These are phyloP conservation scores for Sycophaga agraensis DNA, from an alignment of 1,140 invertebrate species.

Conservation along the genomic window DNA sequence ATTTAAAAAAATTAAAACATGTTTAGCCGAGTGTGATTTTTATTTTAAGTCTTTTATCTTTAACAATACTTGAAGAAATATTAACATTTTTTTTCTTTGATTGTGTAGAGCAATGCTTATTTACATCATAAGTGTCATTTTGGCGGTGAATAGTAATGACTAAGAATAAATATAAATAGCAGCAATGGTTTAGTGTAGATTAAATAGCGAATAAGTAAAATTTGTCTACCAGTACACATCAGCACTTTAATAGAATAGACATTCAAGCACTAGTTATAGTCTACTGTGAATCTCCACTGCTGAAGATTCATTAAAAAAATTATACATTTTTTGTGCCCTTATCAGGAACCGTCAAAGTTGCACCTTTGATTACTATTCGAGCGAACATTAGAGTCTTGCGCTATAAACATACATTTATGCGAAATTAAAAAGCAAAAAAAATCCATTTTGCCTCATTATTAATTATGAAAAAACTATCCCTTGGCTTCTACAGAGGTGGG, in stretches of 20 bases:
- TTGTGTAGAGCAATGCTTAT: background rate
- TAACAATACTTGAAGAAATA: background rate
- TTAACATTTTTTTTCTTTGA: slow-evolving; percentile 1
- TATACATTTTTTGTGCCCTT: too few species aligned
- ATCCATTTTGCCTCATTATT: background rate
- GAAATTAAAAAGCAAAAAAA: background rate
- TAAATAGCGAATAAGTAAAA: too few species aligned
- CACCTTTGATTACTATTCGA: background rate
- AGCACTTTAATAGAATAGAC: too few species aligned
- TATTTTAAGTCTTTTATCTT: slow-evolving; percentile 11
- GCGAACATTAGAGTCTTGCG: background rate
- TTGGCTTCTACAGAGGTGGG: slow-evolving; percentile 53
- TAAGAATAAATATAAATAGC: too few species aligned
- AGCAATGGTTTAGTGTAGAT: too few species aligned
- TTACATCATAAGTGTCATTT: too few species aligned
- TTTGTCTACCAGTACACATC: too few species aligned
- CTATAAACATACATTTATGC: background rate
- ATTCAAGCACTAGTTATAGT: too few species aligned
- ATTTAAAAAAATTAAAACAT: slow-evolving; percentile 6
- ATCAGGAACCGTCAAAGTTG: background rate
- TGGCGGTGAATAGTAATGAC: too few species aligned
- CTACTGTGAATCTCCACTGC: too few species aligned
- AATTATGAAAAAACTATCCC: slow-evolving; percentile 10
- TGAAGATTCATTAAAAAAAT: too few species aligned
- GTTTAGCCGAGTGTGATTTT: slow-evolving; percentile 10